Evolutionary conservation across 2,888 invertebrate genomes (phyloP).

Genomic region (Heliothis peltigera): DNA sequence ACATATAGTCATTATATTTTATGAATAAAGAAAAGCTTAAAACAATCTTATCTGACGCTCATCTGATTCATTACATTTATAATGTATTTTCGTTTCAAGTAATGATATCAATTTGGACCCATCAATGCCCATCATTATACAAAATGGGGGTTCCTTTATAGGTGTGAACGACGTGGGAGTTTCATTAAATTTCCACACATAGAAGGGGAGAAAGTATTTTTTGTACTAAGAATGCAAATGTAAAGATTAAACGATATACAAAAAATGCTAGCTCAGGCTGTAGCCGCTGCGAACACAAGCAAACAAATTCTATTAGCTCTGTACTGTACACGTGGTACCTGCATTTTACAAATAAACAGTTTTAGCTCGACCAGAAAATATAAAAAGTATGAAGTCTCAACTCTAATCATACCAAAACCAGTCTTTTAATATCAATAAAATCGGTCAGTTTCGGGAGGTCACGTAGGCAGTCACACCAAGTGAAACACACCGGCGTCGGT

Average conservation of each 20-base stretch:
- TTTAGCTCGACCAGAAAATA: conserved; percentile 1
- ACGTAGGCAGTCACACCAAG: too few species aligned
- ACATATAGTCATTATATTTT: not conserved
- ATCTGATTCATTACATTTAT: not conserved
- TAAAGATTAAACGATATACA: conserved; percentile 52
- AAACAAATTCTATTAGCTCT: conserved; percentile 36
- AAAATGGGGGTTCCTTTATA: conserved; percentile 39
- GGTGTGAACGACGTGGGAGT: conserved; percentile 40
- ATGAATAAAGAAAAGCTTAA: not conserved
- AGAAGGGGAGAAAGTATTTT: conserved; percentile 42
- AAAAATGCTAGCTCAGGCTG: conserved; percentile 47
- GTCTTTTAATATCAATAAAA: too few species aligned
- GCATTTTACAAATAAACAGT: conserved; percentile 40
- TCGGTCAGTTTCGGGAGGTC: too few species aligned
- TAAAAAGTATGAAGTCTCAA: not conserved
- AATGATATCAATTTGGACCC: conserved; percentile 42
- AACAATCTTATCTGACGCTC: not conserved
- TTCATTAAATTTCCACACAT: conserved; percentile 47
- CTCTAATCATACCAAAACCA: too few species aligned
- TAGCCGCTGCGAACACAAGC: conserved; percentile 17
- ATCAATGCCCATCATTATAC: conserved; percentile 45
- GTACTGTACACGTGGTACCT: conserved; percentile 9
- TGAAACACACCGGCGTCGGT: too few species aligned
- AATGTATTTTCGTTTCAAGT: conserved; percentile 31
- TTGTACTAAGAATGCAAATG: conserved; percentile 36